Conservation (phyloP, 2,113 vertebrate genomes). For the Rattus rattus region DNA sequence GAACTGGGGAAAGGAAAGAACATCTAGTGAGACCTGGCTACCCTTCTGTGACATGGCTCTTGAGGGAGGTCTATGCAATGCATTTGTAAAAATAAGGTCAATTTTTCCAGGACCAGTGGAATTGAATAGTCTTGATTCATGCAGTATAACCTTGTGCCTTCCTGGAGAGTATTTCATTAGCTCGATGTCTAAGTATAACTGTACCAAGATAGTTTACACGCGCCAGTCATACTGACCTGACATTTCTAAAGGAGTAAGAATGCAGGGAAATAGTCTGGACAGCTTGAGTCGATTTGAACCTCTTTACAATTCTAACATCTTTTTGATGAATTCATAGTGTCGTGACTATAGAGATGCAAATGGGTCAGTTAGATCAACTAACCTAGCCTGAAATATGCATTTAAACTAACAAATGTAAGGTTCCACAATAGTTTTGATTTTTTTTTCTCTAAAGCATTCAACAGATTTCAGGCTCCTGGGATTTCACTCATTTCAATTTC, state of each 20-base stretch:
- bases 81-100: constrained; percentile 27
- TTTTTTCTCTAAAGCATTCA: not conserved
- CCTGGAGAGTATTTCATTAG: constrained; percentile 1
- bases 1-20: not conserved
- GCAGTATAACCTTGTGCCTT: not conserved
- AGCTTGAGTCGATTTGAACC: not conserved
- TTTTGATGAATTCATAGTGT: constrained; percentile 20
- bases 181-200: not conserved
- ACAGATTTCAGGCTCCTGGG: constrained; percentile 9
- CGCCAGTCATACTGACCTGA: not conserved
- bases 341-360: not conserved
- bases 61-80: not conserved
- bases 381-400: not conserved
- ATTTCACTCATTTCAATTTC: constrained; percentile 44
- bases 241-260: constrained; percentile 23
- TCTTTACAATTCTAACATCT: not conserved
- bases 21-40: not conserved
- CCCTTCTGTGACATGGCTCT: constrained; percentile 7
- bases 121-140: constrained; percentile 9
- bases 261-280: not conserved
- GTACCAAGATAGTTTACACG: not conserved
- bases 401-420: constrained; percentile 43
- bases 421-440: not conserved
- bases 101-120: not conserved
- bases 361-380: constrained; percentile 17